Evolutionary conservation across 2,113 vertebrate species (phyloP).

Genomic region (Sphyrna mokarran): DNA sequence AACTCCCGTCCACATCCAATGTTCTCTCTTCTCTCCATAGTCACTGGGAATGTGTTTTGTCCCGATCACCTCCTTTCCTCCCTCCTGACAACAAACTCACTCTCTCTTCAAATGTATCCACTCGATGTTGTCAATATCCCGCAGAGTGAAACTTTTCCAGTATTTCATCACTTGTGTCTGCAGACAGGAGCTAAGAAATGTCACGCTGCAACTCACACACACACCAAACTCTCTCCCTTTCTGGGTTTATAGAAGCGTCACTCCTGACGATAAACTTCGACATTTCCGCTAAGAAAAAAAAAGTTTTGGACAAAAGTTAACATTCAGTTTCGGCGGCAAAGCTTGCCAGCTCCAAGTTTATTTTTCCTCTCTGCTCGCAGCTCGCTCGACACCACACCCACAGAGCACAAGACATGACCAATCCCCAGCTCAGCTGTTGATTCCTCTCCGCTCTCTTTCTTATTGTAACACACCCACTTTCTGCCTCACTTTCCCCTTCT

Average conservation of each 20-base stretch:
- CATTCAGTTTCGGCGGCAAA: not conserved
- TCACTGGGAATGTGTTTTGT: not conserved
- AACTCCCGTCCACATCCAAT: slow-evolving; percentile 26
- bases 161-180: not conserved
- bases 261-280: slow-evolving; percentile 9
- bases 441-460: not conserved
- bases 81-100: no score
- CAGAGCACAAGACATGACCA: not conserved
- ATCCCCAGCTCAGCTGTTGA: not conserved
- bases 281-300: not conserved
- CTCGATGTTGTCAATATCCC: not conserved
- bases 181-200: not conserved
- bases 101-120: not conserved
- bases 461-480: not conserved
- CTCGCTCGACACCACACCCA: no score
- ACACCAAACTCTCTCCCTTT: not conserved
- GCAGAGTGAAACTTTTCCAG: not conserved
- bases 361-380: no score
- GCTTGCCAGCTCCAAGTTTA: no score
- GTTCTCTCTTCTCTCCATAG: not conserved
- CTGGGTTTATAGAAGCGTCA: not conserved
- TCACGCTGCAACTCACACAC: not conserved
- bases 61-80: no score
- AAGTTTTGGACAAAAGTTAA: not conserved
- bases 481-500: not conserved